A percentile compares a stretch with the other conserved stretches of the same genome.
These are phyloP conservation scores for Glareola pratincola DNA, from an alignment of 2,113 vertebrate genomes.

Conservation along the genomic window DNA sequence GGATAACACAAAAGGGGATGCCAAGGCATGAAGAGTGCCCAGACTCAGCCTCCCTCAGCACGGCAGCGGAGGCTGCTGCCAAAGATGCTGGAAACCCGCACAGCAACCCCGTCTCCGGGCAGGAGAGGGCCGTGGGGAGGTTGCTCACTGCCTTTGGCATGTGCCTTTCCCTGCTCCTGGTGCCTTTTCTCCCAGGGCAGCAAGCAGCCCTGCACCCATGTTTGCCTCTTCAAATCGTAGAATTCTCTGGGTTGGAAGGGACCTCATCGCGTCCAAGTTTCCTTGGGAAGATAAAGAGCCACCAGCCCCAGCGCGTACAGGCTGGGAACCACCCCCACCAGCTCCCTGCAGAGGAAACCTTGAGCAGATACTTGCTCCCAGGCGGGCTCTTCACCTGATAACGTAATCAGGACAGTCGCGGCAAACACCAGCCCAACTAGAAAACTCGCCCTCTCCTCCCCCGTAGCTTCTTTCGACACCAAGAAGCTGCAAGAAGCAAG, in stretches of 20 bases:
- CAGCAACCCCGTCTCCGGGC: accelerated
- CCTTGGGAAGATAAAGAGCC: background rate
- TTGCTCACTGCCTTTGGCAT: accelerated
- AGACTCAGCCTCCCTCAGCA: background rate
- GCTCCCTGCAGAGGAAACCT: background rate
- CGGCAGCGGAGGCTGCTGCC: accelerated
- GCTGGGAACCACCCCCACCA: background rate
- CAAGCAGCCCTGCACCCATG: accelerated
- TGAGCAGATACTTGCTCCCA: background rate
- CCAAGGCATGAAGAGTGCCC: background rate
- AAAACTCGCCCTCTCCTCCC: background rate
- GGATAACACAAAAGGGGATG: background rate
- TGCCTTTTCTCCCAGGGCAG: background rate
- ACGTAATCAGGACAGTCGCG: background rate
- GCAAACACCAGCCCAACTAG: background rate
- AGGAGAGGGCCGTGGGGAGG: accelerated
- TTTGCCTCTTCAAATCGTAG: no score
- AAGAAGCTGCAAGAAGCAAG: background rate
- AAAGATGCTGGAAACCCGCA: background rate
- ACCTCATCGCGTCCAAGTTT: no score
- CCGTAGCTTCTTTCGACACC: background rate
- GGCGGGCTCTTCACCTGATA: background rate
- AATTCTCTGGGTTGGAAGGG: no score
- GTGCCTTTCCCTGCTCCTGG: background rate
- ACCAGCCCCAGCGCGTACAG: background rate